Evolutionary conservation across 2,797 vertebrate genomes (phyloP).

Genomic region (Aldrovandia affinis): DNA sequence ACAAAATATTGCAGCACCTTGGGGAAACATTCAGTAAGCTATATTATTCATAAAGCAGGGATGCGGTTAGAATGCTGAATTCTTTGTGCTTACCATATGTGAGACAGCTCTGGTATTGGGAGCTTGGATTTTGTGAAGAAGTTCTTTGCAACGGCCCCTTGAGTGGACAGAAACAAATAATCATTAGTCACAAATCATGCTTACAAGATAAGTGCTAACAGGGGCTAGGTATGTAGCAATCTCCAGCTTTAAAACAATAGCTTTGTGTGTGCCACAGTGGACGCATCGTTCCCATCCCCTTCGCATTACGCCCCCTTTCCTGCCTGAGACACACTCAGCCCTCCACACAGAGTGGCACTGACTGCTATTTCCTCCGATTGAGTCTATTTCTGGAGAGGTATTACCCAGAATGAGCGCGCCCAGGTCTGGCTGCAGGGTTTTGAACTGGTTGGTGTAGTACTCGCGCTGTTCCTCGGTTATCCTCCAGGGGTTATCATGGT

Average conservation of each 20-base stretch:
- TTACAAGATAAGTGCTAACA: background rate
- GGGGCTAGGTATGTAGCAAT: background rate
- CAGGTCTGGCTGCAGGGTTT: conserved; percentile 86
- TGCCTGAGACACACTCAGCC: background rate
- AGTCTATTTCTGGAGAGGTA: background rate
- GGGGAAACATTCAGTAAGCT: background rate
- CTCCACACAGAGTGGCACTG: background rate
- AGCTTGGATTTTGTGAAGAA: conserved; percentile 98
- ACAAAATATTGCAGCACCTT: background rate
- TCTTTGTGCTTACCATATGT: conserved; percentile 86
- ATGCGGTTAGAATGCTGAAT: background rate
- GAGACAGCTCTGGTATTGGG: conserved; percentile 92
- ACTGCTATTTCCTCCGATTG: conserved; percentile 22
- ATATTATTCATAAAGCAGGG: background rate
- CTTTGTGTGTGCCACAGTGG: background rate
- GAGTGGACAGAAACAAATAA: conserved; percentile 44
- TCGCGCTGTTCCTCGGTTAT: conserved; percentile 94
- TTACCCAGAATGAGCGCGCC: conserved; percentile 89
- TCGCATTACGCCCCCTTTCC: background rate
- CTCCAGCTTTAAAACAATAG: background rate
- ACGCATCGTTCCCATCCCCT: background rate
- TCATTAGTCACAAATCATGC: background rate
- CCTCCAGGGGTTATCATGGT: conserved; percentile 91
- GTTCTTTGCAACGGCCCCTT: conserved; percentile 91
- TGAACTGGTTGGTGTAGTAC: conserved; percentile 94